Conservation (phyloP, 30 jellyfish, hydroid and myxozoan species). For the Sanderia malayensis region DNA sequence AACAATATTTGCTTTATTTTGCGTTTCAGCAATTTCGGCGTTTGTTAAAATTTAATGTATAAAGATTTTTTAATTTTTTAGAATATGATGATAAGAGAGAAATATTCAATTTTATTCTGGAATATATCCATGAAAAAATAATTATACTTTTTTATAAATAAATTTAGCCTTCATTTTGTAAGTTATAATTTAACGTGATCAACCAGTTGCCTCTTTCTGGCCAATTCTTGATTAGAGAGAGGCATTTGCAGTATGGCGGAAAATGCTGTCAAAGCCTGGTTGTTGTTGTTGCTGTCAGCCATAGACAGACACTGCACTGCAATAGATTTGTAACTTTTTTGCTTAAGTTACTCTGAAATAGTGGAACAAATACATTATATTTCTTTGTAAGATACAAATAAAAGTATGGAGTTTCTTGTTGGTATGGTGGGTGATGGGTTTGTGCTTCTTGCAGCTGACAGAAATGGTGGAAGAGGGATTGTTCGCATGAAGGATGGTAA, state of each 20-base stretch:
- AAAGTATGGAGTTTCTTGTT: constrained; percentile 82
- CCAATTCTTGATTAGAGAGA: not conserved
- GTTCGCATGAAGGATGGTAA: constrained; percentile 95
- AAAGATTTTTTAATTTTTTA: too few species aligned
- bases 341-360: too few species aligned
- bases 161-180: too few species aligned
- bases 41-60: too few species aligned
- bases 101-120: too few species aligned
- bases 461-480: constrained; percentile 85
- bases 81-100: too few species aligned
- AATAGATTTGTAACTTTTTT: not conserved
- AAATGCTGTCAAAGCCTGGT: constrained; percentile 4
- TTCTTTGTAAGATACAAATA: not conserved
- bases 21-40: too few species aligned
- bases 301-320: not conserved
- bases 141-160: too few species aligned
- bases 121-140: too few species aligned
- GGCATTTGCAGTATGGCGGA: not conserved
- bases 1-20: too few species aligned
- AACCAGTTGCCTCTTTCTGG: not conserved
- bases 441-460: constrained; percentile 93
- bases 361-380: not conserved
- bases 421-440: constrained; percentile 94
- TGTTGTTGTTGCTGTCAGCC: too few species aligned
- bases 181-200: too few species aligned